These are phyloP conservation scores for Peromyscus attwateri DNA, from an alignment of 2,797 vertebrate species.

Conservation along the genomic window DNA sequence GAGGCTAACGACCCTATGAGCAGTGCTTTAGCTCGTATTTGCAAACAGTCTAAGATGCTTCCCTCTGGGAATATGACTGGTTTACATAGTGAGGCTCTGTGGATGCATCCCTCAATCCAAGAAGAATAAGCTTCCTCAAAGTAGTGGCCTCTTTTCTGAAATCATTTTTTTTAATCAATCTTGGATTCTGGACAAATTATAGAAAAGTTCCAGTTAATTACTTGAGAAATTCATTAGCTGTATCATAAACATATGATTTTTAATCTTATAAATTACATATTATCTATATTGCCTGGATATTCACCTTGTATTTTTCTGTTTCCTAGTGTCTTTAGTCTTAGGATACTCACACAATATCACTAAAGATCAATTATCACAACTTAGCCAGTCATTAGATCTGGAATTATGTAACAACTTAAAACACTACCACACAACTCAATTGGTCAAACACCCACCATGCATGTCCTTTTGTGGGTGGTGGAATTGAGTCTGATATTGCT, in stretches of 20 bases:
- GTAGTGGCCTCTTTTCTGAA: conserved; percentile 39
- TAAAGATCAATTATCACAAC: conserved; percentile 41
- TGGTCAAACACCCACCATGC: neutral
- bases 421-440: neutral
- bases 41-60: conserved; percentile 35
- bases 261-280: conserved; percentile 34
- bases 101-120: conserved; percentile 28
- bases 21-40: neutral
- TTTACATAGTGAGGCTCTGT: conserved; percentile 12
- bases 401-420: conserved; percentile 22
- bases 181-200: conserved; percentile 55
- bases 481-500: no score
- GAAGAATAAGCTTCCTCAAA: conserved; percentile 48
- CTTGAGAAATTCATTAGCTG: conserved; percentile 36
- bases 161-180: conserved; percentile 35
- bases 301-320: conserved; percentile 35
- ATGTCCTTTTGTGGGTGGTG: neutral
- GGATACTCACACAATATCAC: neutral
- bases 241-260: conserved; percentile 57
- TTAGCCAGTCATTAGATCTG: conserved; percentile 24
- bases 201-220: conserved; percentile 27
- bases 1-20: conserved; percentile 5
- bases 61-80: neutral
- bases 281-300: conserved; percentile 48
- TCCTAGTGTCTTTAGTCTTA: conserved; percentile 53